These are phyloP conservation scores for Halichoeres trimaculatus DNA, from an alignment of 2,113 vertebrate genomes.

Conservation along the genomic window DNA sequence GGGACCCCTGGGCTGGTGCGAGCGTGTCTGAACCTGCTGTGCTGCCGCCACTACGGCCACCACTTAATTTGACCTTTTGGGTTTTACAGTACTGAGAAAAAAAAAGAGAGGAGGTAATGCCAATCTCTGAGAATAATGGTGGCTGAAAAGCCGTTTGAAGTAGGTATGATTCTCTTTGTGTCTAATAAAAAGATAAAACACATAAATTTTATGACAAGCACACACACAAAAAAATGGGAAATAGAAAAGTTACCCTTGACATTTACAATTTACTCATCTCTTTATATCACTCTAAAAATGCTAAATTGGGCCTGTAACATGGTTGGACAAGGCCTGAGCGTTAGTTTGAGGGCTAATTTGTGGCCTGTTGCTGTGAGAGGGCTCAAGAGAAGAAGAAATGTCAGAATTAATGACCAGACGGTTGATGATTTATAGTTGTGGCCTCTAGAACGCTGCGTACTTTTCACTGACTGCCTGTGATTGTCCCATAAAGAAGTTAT, in stretches of 20 bases:
- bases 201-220: conserved; percentile 20
- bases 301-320: conserved; percentile 28
- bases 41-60: conserved; percentile 43
- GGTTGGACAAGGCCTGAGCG: conserved; percentile 36
- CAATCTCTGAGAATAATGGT: neutral
- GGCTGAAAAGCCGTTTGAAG: neutral
- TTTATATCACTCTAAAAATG: conserved; percentile 29
- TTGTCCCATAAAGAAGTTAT: conserved; percentile 69
- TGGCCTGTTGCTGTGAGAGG: conserved; percentile 39
- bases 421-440: conserved; percentile 62
- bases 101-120: conserved; percentile 12
- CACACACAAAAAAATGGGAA: conserved; percentile 3
- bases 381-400: conserved; percentile 47
- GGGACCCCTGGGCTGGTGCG: conserved; percentile 72
- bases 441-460: conserved; percentile 57
- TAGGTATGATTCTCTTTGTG: conserved; percentile 14
- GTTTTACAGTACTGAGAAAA: conserved; percentile 39
- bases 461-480: conserved; percentile 62
- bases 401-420: conserved; percentile 63
- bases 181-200: neutral
- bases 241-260: conserved; percentile 22
- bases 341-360: no score
- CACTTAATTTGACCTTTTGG: conserved; percentile 45
- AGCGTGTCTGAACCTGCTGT: conserved; percentile 66
- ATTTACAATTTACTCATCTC: conserved; percentile 23